phyloP scores from a whole-genome alignment of 2,113 vertebrate genomes.

The Aphyosemion australe region DNA sequence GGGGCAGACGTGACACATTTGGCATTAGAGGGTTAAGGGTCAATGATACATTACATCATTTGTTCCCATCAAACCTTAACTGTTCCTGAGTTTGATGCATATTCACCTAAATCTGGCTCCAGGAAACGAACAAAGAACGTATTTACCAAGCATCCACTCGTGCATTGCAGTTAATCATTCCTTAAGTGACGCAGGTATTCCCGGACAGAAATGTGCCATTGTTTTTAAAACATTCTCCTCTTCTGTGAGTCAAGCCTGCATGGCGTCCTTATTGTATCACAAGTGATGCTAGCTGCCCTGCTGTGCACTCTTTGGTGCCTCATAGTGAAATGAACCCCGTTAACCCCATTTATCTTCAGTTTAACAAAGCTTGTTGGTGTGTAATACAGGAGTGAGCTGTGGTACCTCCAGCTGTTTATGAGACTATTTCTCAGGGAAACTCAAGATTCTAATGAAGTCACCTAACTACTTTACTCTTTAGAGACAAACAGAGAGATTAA shows the following conservation, averaged over 20 bases:
- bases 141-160: conserved; percentile 17
- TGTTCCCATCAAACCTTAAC: not conserved
- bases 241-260: conserved; percentile 29
- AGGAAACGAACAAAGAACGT: not conserved
- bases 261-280: conserved; percentile 5
- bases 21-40: too few species aligned
- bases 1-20: too few species aligned
- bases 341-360: not conserved
- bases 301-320: conserved; percentile 27
- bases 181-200: conserved; percentile 25
- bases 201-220: conserved; percentile 25
- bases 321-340: not conserved
- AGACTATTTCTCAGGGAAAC: conserved; percentile 62
- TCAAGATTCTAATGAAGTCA: conserved; percentile 51
- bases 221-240: conserved; percentile 1
- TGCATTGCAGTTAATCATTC: conserved; percentile 20
- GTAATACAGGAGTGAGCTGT: conserved; percentile 27
- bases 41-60: not conserved
- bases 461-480: conserved; percentile 44
- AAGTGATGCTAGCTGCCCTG: conserved; percentile 12
- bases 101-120: not conserved
- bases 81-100: not conserved
- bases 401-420: conserved; percentile 57
- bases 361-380: conserved; percentile 13
- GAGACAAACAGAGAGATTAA: conserved; percentile 17